These are phyloP conservation scores for Pionites leucogaster DNA, from an alignment of 2,113 vertebrate species.

Conservation along the genomic window DNA sequence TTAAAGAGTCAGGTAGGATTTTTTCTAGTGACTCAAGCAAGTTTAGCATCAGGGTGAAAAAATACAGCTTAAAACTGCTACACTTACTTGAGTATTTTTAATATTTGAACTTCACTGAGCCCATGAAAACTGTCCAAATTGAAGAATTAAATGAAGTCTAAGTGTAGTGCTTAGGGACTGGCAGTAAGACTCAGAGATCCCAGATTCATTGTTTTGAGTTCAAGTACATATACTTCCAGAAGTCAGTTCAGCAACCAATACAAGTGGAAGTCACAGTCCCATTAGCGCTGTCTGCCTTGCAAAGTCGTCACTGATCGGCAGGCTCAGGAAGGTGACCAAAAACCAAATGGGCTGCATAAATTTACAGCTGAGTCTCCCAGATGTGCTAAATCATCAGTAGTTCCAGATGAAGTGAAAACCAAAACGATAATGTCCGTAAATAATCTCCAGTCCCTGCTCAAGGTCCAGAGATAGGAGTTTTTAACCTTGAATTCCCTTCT, in stretches of 20 bases:
- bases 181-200: not conserved
- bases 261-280: not conserved
- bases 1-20: not conserved
- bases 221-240: not conserved
- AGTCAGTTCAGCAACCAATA: not conserved
- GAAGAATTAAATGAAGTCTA: not conserved
- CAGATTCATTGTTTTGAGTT: not conserved
- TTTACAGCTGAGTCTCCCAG: constrained; percentile 7
- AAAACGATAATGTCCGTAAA: not conserved
- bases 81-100: not conserved
- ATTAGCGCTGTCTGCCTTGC: constrained; percentile 1
- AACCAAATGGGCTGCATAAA: constrained; percentile 21
- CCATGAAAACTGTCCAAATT: not conserved
- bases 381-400: constrained; percentile 41
- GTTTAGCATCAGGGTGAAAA: not conserved
- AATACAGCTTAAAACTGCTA: not conserved
- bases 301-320: constrained; percentile 29
- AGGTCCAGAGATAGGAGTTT: not conserved
- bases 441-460: not conserved
- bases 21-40: not conserved
- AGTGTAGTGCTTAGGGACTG: not conserved
- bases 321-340: constrained; percentile 37
- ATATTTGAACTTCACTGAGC: not conserved
- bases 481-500: not conserved
- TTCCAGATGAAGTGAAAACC: constrained; percentile 27